These are phyloP conservation scores for Hipposideros armiger DNA, from an alignment of 2,113 vertebrate genomes.

Conservation along the genomic window DNA sequence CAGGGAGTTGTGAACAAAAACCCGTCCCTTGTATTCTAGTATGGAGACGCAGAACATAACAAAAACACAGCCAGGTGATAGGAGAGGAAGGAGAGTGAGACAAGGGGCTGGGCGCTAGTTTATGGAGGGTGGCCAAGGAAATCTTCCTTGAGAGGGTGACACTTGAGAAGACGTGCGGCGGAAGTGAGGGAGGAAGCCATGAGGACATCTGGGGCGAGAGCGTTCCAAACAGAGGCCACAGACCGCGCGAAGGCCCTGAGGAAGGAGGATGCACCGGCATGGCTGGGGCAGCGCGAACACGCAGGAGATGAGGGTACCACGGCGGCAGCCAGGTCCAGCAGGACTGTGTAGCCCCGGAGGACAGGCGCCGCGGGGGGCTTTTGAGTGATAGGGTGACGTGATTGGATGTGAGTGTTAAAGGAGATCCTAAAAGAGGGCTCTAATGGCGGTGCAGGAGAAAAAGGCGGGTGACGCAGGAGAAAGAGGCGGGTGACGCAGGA, in stretches of 20 bases:
- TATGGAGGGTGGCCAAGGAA: background rate
- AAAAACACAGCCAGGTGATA: rapidly evolving
- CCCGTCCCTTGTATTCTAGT: background rate
- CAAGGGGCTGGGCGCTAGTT: background rate
- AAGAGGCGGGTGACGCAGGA: no score
- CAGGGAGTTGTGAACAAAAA: rapidly evolving
- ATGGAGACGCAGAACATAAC: background rate
- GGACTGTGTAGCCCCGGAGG: background rate
- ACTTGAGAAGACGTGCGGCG: background rate
- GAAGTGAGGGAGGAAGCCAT: background rate
- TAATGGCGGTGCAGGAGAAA: background rate
- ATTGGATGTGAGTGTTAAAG: background rate
- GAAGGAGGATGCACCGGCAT: rapidly evolving
- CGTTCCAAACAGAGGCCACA: background rate
- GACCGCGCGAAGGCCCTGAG: background rate
- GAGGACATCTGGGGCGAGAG: background rate
- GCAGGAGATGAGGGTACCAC: rapidly evolving
- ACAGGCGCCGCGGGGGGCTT: background rate
- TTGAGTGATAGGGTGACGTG: background rate
- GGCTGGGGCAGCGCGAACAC: background rate
- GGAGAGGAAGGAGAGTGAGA: background rate
- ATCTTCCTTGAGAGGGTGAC: background rate
- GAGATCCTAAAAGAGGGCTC: background rate
- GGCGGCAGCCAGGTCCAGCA: no score
- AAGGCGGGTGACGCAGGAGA: no score